Evolutionary conservation across 1,140 invertebrate genomes (phyloP).

Genomic region (Bombus fervidus): DNA sequence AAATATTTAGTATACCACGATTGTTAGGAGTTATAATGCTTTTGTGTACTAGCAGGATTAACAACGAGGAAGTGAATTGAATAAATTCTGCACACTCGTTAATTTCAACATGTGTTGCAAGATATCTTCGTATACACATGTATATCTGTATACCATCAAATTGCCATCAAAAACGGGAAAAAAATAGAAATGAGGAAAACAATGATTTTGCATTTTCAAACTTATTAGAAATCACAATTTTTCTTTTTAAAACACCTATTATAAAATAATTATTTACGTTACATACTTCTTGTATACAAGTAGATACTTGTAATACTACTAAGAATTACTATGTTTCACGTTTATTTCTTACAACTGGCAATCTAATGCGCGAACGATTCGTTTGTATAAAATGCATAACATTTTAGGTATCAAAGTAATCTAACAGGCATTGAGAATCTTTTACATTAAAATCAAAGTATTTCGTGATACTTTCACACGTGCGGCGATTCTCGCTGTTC

Average conservation of each 20-base stretch:
- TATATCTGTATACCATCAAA: no score
- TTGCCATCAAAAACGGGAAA: not conserved
- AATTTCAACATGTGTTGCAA: not conserved
- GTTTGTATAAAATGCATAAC: not conserved
- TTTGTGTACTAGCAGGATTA: not conserved
- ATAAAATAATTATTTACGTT: not conserved
- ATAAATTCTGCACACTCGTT: not conserved
- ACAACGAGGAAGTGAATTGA: not conserved
- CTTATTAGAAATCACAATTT: not conserved
- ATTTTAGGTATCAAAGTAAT: not conserved
- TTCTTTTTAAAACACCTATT: not conserved
- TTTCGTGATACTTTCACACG: not conserved
- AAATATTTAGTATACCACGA: not conserved
- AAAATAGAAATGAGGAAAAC: not conserved
- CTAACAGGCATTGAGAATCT: no score
- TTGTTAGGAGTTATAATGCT: not conserved
- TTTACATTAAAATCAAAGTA: not conserved
- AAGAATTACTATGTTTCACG: not conserved
- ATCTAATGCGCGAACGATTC: no score
- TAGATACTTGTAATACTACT: not conserved
- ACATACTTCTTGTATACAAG: no score
- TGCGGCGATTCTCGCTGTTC: not conserved
- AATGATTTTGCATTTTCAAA: not conserved
- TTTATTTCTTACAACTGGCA: not conserved
- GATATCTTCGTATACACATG: not conserved